Conservation (phyloP, 1,140 invertebrate genomes). For the Littorina saxatilis region DNA sequence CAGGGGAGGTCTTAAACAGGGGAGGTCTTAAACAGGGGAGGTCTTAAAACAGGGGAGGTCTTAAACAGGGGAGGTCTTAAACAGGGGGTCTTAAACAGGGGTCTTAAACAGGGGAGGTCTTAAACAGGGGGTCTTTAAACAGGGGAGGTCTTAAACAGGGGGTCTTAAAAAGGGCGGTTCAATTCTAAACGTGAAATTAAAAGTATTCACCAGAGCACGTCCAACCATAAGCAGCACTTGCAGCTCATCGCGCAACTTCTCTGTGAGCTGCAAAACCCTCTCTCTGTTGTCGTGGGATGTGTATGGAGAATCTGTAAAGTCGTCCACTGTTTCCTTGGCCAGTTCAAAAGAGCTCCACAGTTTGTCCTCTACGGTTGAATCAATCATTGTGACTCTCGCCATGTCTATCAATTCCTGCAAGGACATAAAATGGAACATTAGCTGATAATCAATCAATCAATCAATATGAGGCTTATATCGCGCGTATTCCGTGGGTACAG, state of each 20-base stretch:
- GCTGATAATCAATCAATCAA: no score
- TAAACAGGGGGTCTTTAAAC: no score
- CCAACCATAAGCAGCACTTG: constrained; percentile 85
- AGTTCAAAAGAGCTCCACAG: constrained; percentile 90
- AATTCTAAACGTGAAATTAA: neutral
- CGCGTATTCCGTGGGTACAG: no score
- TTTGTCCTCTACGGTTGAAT: constrained; percentile 79
- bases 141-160: no score
- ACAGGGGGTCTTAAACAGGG: no score
- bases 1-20: no score
- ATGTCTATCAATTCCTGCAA: constrained; percentile 86
- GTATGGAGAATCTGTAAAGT: constrained; percentile 99
- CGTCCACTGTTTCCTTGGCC: constrained; percentile 95
- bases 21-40: no score
- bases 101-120: no score
- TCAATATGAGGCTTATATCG: no score
- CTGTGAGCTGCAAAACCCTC: constrained; percentile 93
- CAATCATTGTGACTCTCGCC: constrained; percentile 82
- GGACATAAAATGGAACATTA: constrained; percentile 6
- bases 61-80: no score
- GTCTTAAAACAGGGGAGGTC: no score
- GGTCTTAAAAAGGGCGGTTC: no score
- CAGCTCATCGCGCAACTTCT: constrained; percentile 75
- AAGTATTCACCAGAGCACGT: constrained; percentile 87
- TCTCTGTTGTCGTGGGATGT: constrained; percentile 97